A percentile compares a stretch with the other conserved stretches of the same genome.
phyloP scores from a whole-genome alignment of 2,888 invertebrate genomes.

The Drosophila recens region DNA sequence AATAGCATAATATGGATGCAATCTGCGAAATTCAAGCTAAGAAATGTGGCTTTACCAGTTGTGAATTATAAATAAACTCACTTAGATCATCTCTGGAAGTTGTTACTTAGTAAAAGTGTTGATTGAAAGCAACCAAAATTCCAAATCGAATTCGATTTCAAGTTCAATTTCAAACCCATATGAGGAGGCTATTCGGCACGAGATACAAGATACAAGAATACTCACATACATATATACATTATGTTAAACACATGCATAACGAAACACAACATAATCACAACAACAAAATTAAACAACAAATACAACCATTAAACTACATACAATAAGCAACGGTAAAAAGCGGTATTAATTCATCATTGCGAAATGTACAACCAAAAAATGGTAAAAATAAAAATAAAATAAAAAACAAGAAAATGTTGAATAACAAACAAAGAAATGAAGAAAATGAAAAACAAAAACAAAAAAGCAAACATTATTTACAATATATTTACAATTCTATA shows the following conservation, averaged over 20 bases:
- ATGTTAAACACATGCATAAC: conserved; percentile 50
- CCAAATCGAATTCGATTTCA: neutral
- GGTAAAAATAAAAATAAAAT: conserved; percentile 47
- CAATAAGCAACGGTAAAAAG: conserved; percentile 65
- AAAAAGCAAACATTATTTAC: conserved; percentile 78
- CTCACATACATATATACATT: conserved; percentile 36
- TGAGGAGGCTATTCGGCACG: conserved; percentile 10
- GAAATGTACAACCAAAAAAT: conserved; percentile 74
- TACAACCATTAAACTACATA: conserved; percentile 58
- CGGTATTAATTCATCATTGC: conserved; percentile 66
- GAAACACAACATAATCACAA: conserved; percentile 57
- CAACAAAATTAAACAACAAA: conserved; percentile 47
- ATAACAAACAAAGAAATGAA: conserved; percentile 35
- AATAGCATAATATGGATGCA: conserved; percentile 24
- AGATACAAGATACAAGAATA: conserved; percentile 23
- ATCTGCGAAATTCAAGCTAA: conserved; percentile 4
- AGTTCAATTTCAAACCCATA: conserved; percentile 10
- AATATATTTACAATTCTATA: conserved; percentile 79
- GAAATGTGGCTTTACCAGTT: conserved; percentile 15
- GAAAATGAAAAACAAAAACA: conserved; percentile 49
- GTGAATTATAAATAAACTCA: conserved; percentile 2
- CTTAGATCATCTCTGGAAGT: conserved; percentile 1
- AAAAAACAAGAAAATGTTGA: conserved; percentile 47
- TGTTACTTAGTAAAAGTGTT: neutral
- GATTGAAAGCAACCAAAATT: conserved; percentile 5